These are phyloP conservation scores for Lochmaea crataegi DNA, from an alignment of 2,888 invertebrate genomes.

Conservation along the genomic window DNA sequence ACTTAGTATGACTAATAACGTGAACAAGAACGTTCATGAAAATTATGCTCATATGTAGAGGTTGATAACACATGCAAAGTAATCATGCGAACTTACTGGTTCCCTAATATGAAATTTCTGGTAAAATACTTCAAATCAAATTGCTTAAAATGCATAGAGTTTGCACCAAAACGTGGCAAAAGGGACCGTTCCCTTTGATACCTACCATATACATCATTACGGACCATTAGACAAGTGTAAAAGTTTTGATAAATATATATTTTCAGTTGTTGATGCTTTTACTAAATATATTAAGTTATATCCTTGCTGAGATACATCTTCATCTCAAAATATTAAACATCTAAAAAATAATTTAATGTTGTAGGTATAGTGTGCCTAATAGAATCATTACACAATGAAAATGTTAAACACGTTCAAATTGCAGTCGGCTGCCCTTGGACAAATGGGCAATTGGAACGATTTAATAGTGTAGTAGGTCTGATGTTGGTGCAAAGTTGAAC, in stretches of 20 bases:
- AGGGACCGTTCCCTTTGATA: not conserved
- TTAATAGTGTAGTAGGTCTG: not conserved
- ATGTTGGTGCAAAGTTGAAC: not conserved
- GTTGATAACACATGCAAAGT: slow-evolving; percentile 51
- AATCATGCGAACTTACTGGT: slow-evolving; percentile 53
- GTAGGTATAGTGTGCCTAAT: too few relatives aligned
- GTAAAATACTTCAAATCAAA: slow-evolving; percentile 48
- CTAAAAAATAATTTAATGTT: slow-evolving; percentile 24
- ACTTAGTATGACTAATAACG: slow-evolving; percentile 7
- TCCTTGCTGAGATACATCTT: slow-evolving; percentile 44
- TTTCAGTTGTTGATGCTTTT: slow-evolving; percentile 52
- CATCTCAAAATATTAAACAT: slow-evolving; percentile 43
- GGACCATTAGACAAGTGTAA: slow-evolving; percentile 47
- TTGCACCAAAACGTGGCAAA: slow-evolving; percentile 45
- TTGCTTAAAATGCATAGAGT: slow-evolving; percentile 54
- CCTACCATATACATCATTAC: slow-evolving; percentile 45
- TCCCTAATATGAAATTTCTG: slow-evolving; percentile 52
- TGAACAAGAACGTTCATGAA: slow-evolving; percentile 46
- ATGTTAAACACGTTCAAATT: too few relatives aligned
- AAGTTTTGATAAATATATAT: slow-evolving; percentile 46
- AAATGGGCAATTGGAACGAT: slow-evolving; percentile 54
- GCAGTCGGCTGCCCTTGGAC: slow-evolving; percentile 49
- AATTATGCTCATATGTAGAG: slow-evolving; percentile 54
- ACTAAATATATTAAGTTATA: slow-evolving; percentile 49
- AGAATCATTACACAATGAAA: too few relatives aligned